phyloP scores from a whole-genome alignment of 2,113 vertebrate genomes.

The Arothron firmamentum region DNA sequence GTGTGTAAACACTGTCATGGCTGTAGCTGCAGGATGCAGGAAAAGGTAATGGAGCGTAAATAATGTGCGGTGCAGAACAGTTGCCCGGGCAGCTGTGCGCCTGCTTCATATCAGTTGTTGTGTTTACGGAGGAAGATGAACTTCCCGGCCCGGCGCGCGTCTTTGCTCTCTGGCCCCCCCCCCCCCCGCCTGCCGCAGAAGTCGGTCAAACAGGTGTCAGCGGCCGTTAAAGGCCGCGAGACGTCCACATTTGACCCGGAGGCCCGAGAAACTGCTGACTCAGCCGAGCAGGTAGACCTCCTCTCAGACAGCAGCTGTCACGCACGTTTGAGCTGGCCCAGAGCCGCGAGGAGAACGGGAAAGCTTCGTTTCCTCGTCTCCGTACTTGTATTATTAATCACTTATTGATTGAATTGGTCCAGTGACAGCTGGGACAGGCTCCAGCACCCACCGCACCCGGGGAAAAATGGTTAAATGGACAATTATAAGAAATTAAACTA shows the following conservation, averaged over 20 bases:
- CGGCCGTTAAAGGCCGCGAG: background rate
- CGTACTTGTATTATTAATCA: too few species aligned
- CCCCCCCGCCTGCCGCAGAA: slow-evolving; percentile 61
- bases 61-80: slow-evolving; percentile 41
- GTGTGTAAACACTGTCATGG: slow-evolving; percentile 27
- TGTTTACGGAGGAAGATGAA: slow-evolving; percentile 25
- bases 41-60: slow-evolving; percentile 48
- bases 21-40: slow-evolving; percentile 36
- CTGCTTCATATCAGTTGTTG: slow-evolving; percentile 49
- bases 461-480: too few species aligned
- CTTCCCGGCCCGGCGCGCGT: slow-evolving; percentile 37
- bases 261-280: too few species aligned
- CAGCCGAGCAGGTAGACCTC: background rate
- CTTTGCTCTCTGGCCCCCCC: slow-evolving; percentile 54
- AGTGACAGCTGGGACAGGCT: too few species aligned
- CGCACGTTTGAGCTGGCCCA: too few species aligned
- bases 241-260: too few species aligned
- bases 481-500: too few species aligned
- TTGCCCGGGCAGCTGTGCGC: slow-evolving; percentile 54
- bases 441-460: too few species aligned
- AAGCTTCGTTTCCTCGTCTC: too few species aligned
- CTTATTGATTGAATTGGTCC: too few species aligned
- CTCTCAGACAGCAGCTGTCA: slow-evolving; percentile 11
- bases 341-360: too few species aligned
- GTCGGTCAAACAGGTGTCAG: slow-evolving; percentile 62